Evolutionary conservation across 1,140 invertebrate species (phyloP).

Genomic region (Tribolium castaneum): DNA sequence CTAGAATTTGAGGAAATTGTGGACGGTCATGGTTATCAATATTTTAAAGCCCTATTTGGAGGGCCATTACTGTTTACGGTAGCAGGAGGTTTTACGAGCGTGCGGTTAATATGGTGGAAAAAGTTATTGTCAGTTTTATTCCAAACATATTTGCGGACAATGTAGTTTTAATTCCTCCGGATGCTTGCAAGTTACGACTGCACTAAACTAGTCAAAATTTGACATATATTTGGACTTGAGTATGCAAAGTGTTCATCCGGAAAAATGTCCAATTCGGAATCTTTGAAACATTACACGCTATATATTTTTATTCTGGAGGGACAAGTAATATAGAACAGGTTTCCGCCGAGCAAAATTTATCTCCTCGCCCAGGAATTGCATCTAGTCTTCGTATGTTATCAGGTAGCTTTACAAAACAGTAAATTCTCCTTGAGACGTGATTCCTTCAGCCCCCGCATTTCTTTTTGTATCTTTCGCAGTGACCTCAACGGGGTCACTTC

Average conservation of each 20-base stretch:
- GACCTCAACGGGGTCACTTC: slow-evolving; percentile 26
- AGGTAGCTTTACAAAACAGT: slow-evolving; percentile 35
- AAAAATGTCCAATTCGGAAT: slow-evolving; percentile 17
- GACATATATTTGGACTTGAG: not conserved
- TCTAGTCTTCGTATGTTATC: slow-evolving; percentile 34
- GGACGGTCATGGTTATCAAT: not conserved
- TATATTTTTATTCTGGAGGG: slow-evolving; percentile 16
- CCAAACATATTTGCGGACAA: not conserved
- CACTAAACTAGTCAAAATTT: not conserved
- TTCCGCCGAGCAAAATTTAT: slow-evolving; percentile 22
- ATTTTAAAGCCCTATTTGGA: slow-evolving; percentile 14
- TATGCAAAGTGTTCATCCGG: slow-evolving; percentile 6
- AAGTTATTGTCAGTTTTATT: slow-evolving; percentile 16
- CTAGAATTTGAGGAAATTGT: not conserved
- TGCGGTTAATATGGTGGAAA: not conserved
- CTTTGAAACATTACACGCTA: slow-evolving; percentile 22
- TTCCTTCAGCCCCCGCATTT: slow-evolving; percentile 32
- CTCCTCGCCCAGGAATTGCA: slow-evolving; percentile 25
- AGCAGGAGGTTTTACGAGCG: not conserved
- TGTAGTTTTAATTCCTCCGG: not conserved
- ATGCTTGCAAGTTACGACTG: not conserved
- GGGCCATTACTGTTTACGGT: not conserved
- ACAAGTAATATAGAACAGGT: slow-evolving; percentile 27
- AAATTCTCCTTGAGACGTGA: slow-evolving; percentile 27
- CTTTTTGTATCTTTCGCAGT: slow-evolving; percentile 23